Conservation (phyloP, 2,888 invertebrate species). For the Caenorhabditis uteleia region DNA sequence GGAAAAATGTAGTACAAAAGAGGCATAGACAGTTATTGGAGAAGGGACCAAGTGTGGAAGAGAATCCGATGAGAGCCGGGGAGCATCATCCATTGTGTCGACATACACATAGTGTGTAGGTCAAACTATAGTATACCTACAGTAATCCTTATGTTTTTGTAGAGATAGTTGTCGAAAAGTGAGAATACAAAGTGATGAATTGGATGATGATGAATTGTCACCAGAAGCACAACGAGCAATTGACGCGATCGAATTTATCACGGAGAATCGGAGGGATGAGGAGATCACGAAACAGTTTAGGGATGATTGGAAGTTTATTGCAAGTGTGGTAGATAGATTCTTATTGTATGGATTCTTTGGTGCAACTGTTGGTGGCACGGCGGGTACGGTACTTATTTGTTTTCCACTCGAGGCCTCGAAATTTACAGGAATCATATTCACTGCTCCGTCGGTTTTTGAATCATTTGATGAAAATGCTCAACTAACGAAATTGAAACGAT, state of each 20-base stretch:
- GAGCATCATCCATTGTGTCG: constrained; percentile 51
- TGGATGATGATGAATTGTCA: constrained; percentile 39
- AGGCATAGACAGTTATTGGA: constrained; percentile 33
- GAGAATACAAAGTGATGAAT: constrained; percentile 34
- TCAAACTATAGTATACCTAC: not conserved
- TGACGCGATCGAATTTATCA: constrained; percentile 68
- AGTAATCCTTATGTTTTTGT: constrained; percentile 4
- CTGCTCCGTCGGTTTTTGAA: constrained; percentile 72
- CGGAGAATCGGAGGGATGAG: constrained; percentile 66
- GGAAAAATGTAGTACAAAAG: constrained; percentile 41
- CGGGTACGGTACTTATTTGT: constrained; percentile 20
- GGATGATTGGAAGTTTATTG: constrained; percentile 74
- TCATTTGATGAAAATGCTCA: constrained; percentile 66
- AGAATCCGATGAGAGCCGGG: constrained; percentile 31
- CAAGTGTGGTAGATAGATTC: constrained; percentile 73
- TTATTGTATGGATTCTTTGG: constrained; percentile 72
- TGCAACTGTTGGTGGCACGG: constrained; percentile 49
- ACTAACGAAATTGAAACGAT: constrained; percentile 37
- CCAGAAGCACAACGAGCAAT: constrained; percentile 56
- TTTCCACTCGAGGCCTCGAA: constrained; percentile 56
- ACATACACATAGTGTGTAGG: constrained; percentile 22
- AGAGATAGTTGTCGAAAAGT: constrained; percentile 44
- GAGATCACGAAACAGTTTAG: constrained; percentile 70
- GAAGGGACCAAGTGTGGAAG: constrained; percentile 30
- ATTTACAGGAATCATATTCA: constrained; percentile 69